phyloP scores from a whole-genome alignment of 2,888 invertebrate species.

The Encarsia formosa region DNA sequence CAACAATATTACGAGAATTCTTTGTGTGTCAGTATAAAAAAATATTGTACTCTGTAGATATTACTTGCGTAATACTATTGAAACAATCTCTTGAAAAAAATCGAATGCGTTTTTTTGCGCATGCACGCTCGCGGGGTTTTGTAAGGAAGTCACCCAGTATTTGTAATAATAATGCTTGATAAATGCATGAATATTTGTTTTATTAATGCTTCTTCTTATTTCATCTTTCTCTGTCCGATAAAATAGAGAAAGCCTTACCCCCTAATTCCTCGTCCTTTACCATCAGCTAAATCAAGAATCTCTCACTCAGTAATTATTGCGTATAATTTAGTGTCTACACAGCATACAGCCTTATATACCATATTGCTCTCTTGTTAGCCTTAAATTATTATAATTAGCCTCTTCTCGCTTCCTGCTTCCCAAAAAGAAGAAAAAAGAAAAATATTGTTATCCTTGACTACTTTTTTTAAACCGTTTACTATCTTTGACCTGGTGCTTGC shows the following conservation, averaged over 20 bases:
- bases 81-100: slow-evolving; percentile 32
- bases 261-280: slow-evolving; percentile 13
- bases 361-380: slow-evolving; percentile 26
- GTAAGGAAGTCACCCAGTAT: slow-evolving; percentile 62
- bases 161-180: slow-evolving; percentile 83
- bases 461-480: slow-evolving; percentile 18
- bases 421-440: slow-evolving; percentile 16
- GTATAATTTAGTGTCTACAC: slow-evolving; percentile 24
- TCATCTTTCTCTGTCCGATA: slow-evolving; percentile 35
- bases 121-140: slow-evolving; percentile 51
- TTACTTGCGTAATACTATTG: no score
- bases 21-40: not conserved
- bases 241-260: slow-evolving; percentile 16
- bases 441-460: slow-evolving; percentile 19
- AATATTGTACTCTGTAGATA: no score
- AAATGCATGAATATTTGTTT: slow-evolving; percentile 83
- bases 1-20: slow-evolving; percentile 5
- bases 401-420: slow-evolving; percentile 38
- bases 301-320: slow-evolving; percentile 26
- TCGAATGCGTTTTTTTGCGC: slow-evolving; percentile 52
- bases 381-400: slow-evolving; percentile 25
- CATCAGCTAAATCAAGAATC: slow-evolving; percentile 24
- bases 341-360: slow-evolving; percentile 25
- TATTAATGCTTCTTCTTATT: slow-evolving; percentile 58
- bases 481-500: slow-evolving; percentile 28